Evolutionary conservation across 1,140 invertebrate species (phyloP), one percentile per base, ranked within the genome.

Genomic region (Pteromalus puparum): DNA sequence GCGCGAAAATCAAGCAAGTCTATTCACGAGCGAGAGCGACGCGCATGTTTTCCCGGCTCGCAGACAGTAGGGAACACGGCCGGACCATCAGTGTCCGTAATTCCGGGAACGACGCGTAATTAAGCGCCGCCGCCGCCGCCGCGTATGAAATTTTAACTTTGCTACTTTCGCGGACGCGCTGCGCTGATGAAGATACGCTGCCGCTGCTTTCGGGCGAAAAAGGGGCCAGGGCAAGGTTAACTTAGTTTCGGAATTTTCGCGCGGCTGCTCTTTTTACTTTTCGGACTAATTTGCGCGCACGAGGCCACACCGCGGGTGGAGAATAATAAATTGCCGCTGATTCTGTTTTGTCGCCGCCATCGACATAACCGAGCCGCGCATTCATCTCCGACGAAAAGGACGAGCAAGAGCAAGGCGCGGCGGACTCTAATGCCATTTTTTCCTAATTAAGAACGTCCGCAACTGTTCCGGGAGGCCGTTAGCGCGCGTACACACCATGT

Each of bases 121-220:
- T 83, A 83, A 73, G 61, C 65, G 26, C 21, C n/a, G n/a, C n/a
- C n/a, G n/a, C n/a, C 5, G 48, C 48, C 28, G 53, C 1, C n/a
- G n/a, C 68, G 46, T 72, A 73, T 61, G 53, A 78, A 83, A 83
- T 83, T 78, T 61, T 78, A 83, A 73, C 82, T 72, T 78, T 78
- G 46, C 30, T 73, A 72, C 26, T 82, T 81, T 1, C 34, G 34
- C 34, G 46, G 38, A 68, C 21, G 15, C n/a, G 6, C n/a, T n/a
- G n/a, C 73, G n/a, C 46, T 83, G 73, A 83, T 83, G 74, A 83
- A 77, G 81, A 83, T 68, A 77, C 61, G 48, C 5, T 13, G 15
- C n/a, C 7, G 6, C 34, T 24, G 30, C 10, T 28, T 3, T 2
- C 1, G 48, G 21, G 7, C 53, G 53, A 61, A 61, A 61, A 61